A percentile compares a stretch with the other conserved stretches of the same genome.
Conservation (phyloP, 2,888 invertebrate genomes). For the Yponomeuta malinellus region DNA sequence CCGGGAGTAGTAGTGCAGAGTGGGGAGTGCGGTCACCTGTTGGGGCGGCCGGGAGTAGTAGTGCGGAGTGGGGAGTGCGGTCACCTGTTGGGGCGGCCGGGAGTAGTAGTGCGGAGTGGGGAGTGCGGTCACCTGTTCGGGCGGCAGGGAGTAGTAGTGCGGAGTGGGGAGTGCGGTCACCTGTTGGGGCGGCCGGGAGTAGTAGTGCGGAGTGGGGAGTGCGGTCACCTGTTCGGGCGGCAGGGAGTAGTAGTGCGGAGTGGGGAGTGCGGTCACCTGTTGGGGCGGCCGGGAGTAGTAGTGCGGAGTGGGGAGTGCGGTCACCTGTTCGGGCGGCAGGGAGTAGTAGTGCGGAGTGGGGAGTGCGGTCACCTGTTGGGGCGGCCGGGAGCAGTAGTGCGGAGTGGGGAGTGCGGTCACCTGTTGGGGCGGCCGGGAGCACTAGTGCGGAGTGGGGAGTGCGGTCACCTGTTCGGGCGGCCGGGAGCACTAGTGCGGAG, state of each 20-base stretch:
- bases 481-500: too few species aligned
- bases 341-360: neutral
- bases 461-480: too few species aligned
- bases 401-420: too few species aligned
- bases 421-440: too few species aligned
- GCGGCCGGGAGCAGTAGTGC: conserved; percentile 34
- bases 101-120: conserved; percentile 74
- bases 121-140: conserved; percentile 16
- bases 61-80: too few species aligned
- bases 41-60: conserved; percentile 45
- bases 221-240: conserved; percentile 44
- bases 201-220: neutral
- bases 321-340: conserved; percentile 69
- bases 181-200: neutral
- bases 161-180: neutral
- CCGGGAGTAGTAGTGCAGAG: too few species aligned
- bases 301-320: conserved; percentile 79
- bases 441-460: too few species aligned
- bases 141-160: conserved; percentile 26
- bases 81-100: conserved; percentile 33
- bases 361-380: conserved; percentile 48
- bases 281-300: conserved; percentile 27
- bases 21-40: too few species aligned
- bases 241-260: conserved; percentile 65
- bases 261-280: conserved; percentile 60